Base-by-base conservation (phyloP, 2,888 invertebrate genomes). In the Mythimna loreyi region DNA sequence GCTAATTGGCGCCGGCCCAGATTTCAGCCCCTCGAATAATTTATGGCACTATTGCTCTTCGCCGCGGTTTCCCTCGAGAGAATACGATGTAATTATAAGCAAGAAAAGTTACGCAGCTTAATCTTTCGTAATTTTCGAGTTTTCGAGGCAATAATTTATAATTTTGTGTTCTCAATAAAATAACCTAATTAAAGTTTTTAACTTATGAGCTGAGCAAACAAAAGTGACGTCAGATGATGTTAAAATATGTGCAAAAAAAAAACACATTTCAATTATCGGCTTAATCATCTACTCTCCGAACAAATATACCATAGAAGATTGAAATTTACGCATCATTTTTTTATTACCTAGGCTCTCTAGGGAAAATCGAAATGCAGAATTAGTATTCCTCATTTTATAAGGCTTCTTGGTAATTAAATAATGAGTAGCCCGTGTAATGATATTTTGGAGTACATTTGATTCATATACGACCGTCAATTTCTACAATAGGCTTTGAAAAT, bases 1-100 rank as follows among this genome's bases (percentile, higher is more conserved):
- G 79, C 85, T 90, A 90, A 91, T 90, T 91, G 90, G 89, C 86
- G 72, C 75, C 84, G 87, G 79, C 84, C 89, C 85, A 87, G 86
- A 87, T 86, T 86, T 80, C 76, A 68, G 68, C 63, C 85, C 83
- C 85, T 86, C 83, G 85, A 87, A 87, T 88, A 81, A 88, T 89
- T 90, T 89, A 89, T 87, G 82, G 80, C 57, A 58, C 70, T 67
- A 80, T 75, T 75, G 78, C 67, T 67, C 78, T 69, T 68, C 72
- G 58, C 67, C 70, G 72, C 62, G 78, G 69, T 65, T 72, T 55
- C 63, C 50, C 70, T 75, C 56, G 8, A 59, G 65, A 57, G 72
- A 71, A 68, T 83, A 73, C 49, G 50, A 25, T 61, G 49, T 65
- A 79, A 79, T 75, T 79, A 79, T 66, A 77, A 68, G 33, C 65